Conservation (phyloP, 2,888 invertebrate genomes). For the Phalangium opilio region DNA sequence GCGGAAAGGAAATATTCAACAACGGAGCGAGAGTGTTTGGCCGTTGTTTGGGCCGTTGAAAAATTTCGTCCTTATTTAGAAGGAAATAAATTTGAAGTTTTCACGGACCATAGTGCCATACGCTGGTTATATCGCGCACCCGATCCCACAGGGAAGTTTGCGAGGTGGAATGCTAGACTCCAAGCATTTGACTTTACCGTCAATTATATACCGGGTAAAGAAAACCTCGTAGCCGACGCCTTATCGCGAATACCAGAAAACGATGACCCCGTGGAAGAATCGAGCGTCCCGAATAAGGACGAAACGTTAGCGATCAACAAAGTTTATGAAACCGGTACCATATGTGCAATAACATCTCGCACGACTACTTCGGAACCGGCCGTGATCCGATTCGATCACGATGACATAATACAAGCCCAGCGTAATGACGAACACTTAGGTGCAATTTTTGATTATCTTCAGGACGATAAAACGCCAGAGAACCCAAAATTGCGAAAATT, state of each 20-base stretch:
- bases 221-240: slow-evolving; percentile 30
- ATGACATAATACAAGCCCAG: too few relatives aligned
- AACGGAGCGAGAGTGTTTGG: slow-evolving; percentile 31
- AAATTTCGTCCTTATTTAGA: slow-evolving; percentile 33
- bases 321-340: too few relatives aligned
- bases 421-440: too few relatives aligned
- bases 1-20: slow-evolving; percentile 26
- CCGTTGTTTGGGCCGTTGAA: slow-evolving; percentile 27
- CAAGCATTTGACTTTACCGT: slow-evolving; percentile 29
- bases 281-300: too few relatives aligned
- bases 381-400: too few relatives aligned
- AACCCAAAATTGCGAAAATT: too few relatives aligned
- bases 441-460: too few relatives aligned
- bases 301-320: too few relatives aligned
- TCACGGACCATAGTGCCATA: slow-evolving; percentile 35
- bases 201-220: slow-evolving; percentile 29
- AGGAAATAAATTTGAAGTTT: slow-evolving; percentile 25
- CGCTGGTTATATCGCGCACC: slow-evolving; percentile 33
- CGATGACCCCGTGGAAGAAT: not conserved
- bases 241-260: slow-evolving; percentile 25
- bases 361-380: too few relatives aligned
- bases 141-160: slow-evolving; percentile 30
- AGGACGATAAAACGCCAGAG: too few relatives aligned
- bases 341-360: too few relatives aligned
- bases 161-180: slow-evolving; percentile 33